phyloP scores from a whole-genome alignment of 37 sponge, comb jelly and placozoan genomes.

The Haliclona indistincta region DNA sequence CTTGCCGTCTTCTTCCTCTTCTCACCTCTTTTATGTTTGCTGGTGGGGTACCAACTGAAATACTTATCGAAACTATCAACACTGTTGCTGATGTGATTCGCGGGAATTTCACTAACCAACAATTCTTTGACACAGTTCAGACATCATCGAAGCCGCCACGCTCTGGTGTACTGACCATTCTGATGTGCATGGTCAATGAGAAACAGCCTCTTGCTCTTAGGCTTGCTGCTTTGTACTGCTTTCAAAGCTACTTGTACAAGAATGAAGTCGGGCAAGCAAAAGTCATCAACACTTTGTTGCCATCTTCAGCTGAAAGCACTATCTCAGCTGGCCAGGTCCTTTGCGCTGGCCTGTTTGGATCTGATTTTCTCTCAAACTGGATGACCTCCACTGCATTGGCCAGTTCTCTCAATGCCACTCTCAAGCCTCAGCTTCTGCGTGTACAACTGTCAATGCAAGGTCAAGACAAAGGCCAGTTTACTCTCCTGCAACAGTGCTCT shows the following conservation, averaged over 20 bases:
- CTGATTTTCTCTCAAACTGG: conserved; percentile 77
- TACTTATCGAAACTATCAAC: conserved; percentile 72
- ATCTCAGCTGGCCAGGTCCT: conserved; percentile 91
- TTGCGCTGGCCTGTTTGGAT: conserved; percentile 88
- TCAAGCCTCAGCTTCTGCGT: conserved; percentile 77
- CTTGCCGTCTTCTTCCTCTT: conserved; percentile 62
- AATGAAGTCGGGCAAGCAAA: conserved; percentile 71
- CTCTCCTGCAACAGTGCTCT: conserved; percentile 76
- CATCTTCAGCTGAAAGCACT: conserved; percentile 54
- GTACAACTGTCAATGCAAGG: conserved; percentile 87
- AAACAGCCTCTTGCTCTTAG: conserved; percentile 79
- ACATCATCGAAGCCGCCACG: conserved; percentile 71
- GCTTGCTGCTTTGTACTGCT: conserved; percentile 89
- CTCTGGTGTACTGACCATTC: conserved; percentile 77
- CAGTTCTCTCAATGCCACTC: conserved; percentile 42
- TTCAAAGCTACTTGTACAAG: conserved; percentile 83
- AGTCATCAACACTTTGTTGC: conserved; percentile 88
- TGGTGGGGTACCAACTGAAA: conserved; percentile 69
- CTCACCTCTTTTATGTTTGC: conserved; percentile 80
- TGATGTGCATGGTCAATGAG: conserved; percentile 93
- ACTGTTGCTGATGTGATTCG: conserved; percentile 85
- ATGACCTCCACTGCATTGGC: conserved; percentile 67
- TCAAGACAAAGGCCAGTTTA: conserved; percentile 61
- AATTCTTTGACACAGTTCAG: conserved; percentile 61
- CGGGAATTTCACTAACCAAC: conserved; percentile 64